Evolutionary conservation across 2,113 vertebrate species (phyloP).

Genomic region (Bubo scandiacus): DNA sequence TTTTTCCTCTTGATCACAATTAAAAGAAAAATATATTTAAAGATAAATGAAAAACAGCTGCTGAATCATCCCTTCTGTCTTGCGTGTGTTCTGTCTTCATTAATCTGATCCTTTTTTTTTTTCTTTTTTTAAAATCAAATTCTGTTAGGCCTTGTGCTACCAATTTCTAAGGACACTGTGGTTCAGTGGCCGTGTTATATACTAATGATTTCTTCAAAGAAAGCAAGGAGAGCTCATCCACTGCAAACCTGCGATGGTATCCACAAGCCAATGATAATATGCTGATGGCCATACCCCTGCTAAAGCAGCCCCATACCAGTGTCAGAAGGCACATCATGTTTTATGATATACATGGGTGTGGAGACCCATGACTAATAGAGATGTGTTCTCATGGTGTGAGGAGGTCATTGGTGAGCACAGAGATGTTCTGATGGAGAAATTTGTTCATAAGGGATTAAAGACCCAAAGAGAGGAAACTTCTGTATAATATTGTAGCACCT

Average conservation of each 20-base stretch:
- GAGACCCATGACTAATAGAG: not conserved
- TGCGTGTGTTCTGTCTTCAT: not conserved
- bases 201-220: not conserved
- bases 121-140: not conserved
- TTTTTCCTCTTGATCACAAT: slow-evolving; percentile 6
- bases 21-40: slow-evolving; percentile 22
- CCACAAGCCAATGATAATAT: not conserved
- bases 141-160: not conserved
- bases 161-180: not conserved
- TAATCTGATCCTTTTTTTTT: not conserved
- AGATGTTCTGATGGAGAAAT: not conserved
- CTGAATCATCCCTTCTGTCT: not conserved
- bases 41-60: not conserved
- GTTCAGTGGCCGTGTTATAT: not conserved
- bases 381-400: not conserved
- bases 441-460: not conserved
- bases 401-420: not conserved
- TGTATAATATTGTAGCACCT: not conserved
- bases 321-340: not conserved
- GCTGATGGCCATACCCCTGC: not conserved
- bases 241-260: not conserved
- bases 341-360: not conserved
- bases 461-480: not conserved
- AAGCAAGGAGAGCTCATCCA: not conserved
- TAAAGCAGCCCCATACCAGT: not conserved